These are phyloP conservation scores for Poecilobothrus nobilitatus DNA, from an alignment of 2,888 invertebrate species.

Conservation along the genomic window DNA sequence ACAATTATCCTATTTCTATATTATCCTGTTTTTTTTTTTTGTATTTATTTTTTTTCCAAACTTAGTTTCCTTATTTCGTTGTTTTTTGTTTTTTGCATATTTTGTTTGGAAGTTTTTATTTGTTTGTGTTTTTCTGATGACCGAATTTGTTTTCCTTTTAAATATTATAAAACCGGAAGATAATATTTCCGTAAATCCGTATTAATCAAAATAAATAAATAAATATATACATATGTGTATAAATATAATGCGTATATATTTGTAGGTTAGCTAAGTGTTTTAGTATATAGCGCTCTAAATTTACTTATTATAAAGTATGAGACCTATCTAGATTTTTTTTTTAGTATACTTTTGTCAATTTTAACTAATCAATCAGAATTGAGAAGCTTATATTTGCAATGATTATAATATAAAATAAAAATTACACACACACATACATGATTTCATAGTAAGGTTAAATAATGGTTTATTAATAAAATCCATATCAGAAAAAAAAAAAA, in stretches of 20 bases:
- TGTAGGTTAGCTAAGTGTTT: background rate
- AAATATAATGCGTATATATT: background rate
- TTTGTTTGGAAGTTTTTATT: no score
- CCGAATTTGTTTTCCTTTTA: background rate
- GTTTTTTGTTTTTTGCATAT: background rate
- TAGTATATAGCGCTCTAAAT: background rate
- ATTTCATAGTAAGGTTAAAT: background rate
- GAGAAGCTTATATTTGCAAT: background rate
- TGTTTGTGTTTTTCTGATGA: background rate
- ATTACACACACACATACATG: background rate
- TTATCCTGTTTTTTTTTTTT: no score
- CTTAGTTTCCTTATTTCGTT: no score
- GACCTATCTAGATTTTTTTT: background rate
- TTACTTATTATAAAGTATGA: background rate
- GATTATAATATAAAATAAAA: background rate
- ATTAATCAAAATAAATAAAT: background rate
- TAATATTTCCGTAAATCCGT: background rate
- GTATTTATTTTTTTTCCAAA: no score
- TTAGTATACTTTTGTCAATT: background rate
- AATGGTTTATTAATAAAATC: background rate
- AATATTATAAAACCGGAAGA: background rate
- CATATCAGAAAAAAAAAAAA: background rate
- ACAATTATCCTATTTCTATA: no score
- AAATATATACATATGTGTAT: no score
- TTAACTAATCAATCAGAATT: background rate